phyloP scores from a whole-genome alignment of 2,797 vertebrate genomes.

The Masticophis lateralis region DNA sequence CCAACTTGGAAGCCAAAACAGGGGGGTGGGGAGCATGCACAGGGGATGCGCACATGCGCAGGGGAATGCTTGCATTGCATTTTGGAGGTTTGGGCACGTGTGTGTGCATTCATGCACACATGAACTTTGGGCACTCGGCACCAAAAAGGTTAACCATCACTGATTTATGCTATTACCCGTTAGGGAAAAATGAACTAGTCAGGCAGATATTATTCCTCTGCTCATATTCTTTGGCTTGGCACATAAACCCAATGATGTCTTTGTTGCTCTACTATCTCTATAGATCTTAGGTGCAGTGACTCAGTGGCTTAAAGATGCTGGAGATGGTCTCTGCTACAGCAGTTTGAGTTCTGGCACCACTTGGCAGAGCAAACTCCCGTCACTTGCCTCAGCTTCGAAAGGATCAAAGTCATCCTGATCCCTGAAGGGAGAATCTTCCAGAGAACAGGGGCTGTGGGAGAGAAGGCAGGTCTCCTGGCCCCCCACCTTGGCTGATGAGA shows the following conservation, averaged over 20 bases:
- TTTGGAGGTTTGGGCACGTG: too few species aligned
- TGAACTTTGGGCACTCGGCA: too few species aligned
- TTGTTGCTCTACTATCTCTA: not conserved
- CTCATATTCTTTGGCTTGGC: not conserved
- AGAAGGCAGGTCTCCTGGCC: not conserved
- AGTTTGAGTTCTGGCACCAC: too few species aligned
- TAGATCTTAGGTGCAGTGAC: not conserved
- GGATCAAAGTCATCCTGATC: not conserved
- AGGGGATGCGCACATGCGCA: too few species aligned
- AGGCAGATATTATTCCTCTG: not conserved
- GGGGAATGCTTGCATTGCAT: too few species aligned
- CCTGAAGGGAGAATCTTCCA: not conserved
- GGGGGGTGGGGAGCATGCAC: too few species aligned
- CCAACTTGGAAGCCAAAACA: too few species aligned
- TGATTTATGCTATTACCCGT: not conserved
- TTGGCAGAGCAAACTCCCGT: too few species aligned
- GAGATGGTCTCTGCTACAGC: too few species aligned
- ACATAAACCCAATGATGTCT: not conserved
- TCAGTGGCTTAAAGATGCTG: too few species aligned
- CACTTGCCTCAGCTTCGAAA: not conserved
- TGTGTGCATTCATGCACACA: too few species aligned
- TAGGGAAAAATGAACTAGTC: not conserved
- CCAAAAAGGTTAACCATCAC: too few species aligned
- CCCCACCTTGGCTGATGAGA: not conserved
- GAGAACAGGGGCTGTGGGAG: not conserved